Evolutionary conservation across 2,113 vertebrate genomes (phyloP), one percentile per base, ranked within the genome.

Genomic region (Anas platyrhynchos): DNA sequence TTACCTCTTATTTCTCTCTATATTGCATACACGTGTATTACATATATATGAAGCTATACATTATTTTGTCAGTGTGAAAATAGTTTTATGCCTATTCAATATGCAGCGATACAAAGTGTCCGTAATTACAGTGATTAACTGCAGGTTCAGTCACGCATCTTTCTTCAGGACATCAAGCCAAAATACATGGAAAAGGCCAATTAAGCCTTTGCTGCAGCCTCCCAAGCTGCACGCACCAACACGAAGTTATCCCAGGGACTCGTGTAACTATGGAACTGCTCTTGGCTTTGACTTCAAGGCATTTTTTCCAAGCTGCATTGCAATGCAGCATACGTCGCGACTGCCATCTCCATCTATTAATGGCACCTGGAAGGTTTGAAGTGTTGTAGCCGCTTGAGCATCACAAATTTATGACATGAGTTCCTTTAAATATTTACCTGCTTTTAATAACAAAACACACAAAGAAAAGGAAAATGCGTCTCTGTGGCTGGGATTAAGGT

Each of bases 191-290:
- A 63, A 63, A 22, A 48, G 46, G 26, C 58, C 41, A 59, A 2
- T 11, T 46, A 77, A 88, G 41, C 4, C 68, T 78, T 36, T 71
- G 34, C 43, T 73, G 0, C 1, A 1, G 58, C 75, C 5, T 15
- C 67, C 43, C 25, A 29, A 3, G 63, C 32, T 27, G n/a, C 0
- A 4, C 69, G 18, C 54, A n/a, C 14, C 44, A 74, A 23, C 1
- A 8, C 43, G 75, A 62, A 44, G 50, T 59, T 90, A 31, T 48
- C 69, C 55, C 59, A 83, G 56, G 65, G 48, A n/a, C 16, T 26
- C 0, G 0, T 48, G 77, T 61, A 38, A n/a, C 25, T 2, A 0
- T 7, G 36, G 59, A 48, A n/a, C 29, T 1, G 2, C 46, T 54
- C 66, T 81, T 93, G 59, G 16, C 67, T 80, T 66, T 18, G 3